Conservation (phyloP, 2,113 vertebrate species). For the Callipepla californica region DNA sequence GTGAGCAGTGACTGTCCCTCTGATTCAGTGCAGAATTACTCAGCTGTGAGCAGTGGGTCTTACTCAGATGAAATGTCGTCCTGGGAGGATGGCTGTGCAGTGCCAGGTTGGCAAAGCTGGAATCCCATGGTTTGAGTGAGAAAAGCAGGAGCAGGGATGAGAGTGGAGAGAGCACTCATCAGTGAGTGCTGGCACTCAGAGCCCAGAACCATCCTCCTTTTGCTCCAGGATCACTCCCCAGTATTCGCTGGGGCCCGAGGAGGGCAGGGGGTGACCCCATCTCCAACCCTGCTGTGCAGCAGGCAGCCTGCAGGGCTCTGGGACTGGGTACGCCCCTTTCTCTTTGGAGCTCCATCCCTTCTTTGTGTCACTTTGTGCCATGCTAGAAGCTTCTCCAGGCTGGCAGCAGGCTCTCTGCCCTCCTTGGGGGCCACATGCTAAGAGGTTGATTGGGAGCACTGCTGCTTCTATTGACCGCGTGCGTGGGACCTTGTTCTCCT, state of each 20-base stretch:
- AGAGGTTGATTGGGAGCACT: neutral
- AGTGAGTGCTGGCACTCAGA: neutral
- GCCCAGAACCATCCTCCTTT: too few species aligned
- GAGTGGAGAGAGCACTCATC: accelerated
- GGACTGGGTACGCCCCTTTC: accelerated
- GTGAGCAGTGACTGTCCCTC: neutral
- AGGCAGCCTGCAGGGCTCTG: accelerated
- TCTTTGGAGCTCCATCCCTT: neutral
- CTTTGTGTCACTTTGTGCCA: accelerated
- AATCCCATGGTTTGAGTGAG: neutral
- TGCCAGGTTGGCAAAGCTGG: accelerated
- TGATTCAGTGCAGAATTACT: neutral
- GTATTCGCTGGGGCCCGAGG: accelerated
- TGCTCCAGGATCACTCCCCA: accelerated
- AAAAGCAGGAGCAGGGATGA: neutral
- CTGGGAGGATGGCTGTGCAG: accelerated
- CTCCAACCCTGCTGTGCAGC: neutral
- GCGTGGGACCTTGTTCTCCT: neutral
- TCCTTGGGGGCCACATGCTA: neutral
- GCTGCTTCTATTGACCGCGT: accelerated
- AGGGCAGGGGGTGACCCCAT: neutral
- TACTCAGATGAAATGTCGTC: neutral
- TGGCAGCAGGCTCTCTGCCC: neutral
- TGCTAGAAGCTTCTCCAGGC: neutral
- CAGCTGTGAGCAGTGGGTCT: neutral